Evolutionary conservation across 2,888 invertebrate species (phyloP), one percentile per base, ranked within the genome.

Genomic region (Sminthurides aquaticus): DNA sequence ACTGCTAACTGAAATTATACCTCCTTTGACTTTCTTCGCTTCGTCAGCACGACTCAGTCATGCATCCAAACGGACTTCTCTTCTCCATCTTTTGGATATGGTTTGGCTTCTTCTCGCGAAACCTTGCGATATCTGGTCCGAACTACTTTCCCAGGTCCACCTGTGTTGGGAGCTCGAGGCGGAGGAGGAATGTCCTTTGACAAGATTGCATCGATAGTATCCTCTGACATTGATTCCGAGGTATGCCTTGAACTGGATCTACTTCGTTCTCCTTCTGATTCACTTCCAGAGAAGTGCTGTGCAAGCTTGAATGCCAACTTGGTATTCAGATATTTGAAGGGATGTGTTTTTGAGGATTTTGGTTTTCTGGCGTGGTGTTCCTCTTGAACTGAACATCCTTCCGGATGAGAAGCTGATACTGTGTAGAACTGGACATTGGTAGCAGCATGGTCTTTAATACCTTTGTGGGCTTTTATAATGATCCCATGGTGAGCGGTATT

Each of bases 71-170:
- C 8, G 8, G 43, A 15, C 43, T 34, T 34, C 8, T 34, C 43
- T 11, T 15, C 15, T 18, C 5, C 27, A 28, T 28, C 27, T 28
- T 57, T 57, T 2, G 20, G 15, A 29, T 57, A 52, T 24, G 54
- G 59, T 5, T 29, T 48, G 15, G 26, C n/a, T 22, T 59, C 64
- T 49, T 27, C 27, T 2, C 58, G 24, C 2, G 64, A 52, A 24
- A 54, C 28, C 15, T 58, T 27, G n/a, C 64, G 29, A 28, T 59
- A 64, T 2, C 64, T 29, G 2, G 64, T 59, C 34, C 34, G 58
- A 1, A 64, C 48, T 29, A 64, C 55, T 59, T 54, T 64, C 15
- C 54, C 64, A 1, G 64, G 64, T n/a, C 22, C 27, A 5, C 15
- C 3, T 26, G 15, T 25, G n/a, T 8, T n/a, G 52, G 52, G n/a